Evolutionary conservation across 2,888 invertebrate genomes (phyloP), one percentile per base, ranked within the genome.

Genomic region (Pristionchus arcanus): DNA sequence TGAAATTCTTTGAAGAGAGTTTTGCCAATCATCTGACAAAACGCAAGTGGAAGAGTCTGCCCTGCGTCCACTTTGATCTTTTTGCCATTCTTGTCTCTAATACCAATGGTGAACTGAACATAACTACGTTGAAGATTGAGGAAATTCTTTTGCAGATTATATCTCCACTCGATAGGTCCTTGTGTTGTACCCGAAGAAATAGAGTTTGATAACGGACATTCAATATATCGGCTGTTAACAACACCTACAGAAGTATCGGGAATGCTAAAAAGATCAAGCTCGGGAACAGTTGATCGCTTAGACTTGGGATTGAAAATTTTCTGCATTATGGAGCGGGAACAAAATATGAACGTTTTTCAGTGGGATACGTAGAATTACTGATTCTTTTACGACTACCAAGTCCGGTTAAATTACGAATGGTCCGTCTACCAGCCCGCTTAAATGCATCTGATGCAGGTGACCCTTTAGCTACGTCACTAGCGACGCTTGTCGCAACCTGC

Each of bases 261-360:
- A 28, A 89, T 37, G 55, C 42, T 66, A 66, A 89, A 89, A 3
- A 89, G 55, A 77, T 89, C 89, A 55, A 89, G 25, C 42, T 89
- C 89, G 3, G 74, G 59, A n/a, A 77, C 53, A 25, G 89, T 68
- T 34, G 21, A 87, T 71, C 25, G 42, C 25, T 49, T 63, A 63
- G 63, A 63, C 63, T 63, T 63, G 19, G 63, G 25, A 63, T 63
- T 63, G 63, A 63, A 5, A 63, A 63, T 63, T 63, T 63, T 63
- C 5, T 63, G 63, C 63, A 63, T n/a, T n/a, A n/a, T n/a, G 21
- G 9, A 15, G 63, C 63, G 63, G 21, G 21, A 15, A 16, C 15
- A 15, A 5, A 11, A n/a, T n/a, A n/a, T 16, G 9, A 11, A 15
- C n/a, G n/a, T n/a, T n/a, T n/a, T n/a, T n/a, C n/a, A n/a, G n/a